Conservation (phyloP, 2,888 invertebrate species). For the Aelia acuminata region DNA sequence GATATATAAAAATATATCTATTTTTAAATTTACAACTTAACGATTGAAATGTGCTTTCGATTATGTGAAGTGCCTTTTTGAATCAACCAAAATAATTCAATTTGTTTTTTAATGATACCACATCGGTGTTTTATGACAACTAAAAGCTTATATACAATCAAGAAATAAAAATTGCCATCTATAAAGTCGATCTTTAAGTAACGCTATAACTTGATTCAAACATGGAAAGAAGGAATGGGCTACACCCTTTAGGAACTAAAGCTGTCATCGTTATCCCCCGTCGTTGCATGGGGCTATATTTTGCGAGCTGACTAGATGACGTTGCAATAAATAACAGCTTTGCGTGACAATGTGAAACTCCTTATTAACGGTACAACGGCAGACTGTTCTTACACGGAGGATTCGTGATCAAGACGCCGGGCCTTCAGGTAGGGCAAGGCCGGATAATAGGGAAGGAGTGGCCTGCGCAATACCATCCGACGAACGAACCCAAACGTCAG, state of each 20-base stretch:
- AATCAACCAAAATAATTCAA: neutral
- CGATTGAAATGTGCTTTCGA: neutral
- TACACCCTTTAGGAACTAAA: neutral
- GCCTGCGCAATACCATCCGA: conserved; percentile 35
- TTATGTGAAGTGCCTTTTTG: neutral
- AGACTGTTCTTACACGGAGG: neutral
- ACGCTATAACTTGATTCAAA: neutral
- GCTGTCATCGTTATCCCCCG: neutral
- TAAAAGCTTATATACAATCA: too few species aligned
- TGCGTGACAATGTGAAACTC: conserved; percentile 16
- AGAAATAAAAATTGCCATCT: neutral
- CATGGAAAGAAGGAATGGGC: neutral
- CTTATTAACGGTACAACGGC: neutral
- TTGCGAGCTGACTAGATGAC: neutral
- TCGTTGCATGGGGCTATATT: neutral
- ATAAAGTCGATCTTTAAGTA: neutral
- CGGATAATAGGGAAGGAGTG: conserved; percentile 20
- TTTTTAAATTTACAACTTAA: neutral
- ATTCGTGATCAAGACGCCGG: conserved; percentile 31
- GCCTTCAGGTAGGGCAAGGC: conserved; percentile 37
- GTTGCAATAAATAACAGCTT: neutral
- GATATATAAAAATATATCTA: too few species aligned
- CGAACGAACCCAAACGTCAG: conserved; percentile 18
- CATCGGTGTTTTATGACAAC: neutral
- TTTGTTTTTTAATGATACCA: neutral